Evolutionary conservation across 2,797 vertebrate genomes (phyloP).

Genomic region (Alauda arvensis): DNA sequence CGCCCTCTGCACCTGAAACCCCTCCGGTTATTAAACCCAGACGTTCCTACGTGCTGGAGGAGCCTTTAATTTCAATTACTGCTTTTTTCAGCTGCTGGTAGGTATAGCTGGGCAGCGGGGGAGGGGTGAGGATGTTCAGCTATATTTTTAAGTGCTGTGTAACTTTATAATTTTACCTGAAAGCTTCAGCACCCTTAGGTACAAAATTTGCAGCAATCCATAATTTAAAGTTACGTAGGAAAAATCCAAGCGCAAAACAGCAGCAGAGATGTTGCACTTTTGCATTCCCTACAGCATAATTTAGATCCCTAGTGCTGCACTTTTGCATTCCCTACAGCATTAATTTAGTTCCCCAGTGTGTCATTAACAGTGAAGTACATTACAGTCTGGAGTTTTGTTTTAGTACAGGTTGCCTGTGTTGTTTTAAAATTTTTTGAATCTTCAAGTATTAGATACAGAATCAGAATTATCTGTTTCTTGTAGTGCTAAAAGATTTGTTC

Average conservation of each 20-base stretch:
- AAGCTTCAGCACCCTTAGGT: neutral
- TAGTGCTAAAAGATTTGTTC: neutral
- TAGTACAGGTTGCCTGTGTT: neutral
- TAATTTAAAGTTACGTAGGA: neutral
- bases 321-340: constrained; percentile 18
- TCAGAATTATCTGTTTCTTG: constrained; percentile 2
- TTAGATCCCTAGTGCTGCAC: neutral
- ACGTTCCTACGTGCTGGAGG: constrained; percentile 11
- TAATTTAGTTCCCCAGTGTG: neutral
- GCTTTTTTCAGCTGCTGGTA: constrained; percentile 31
- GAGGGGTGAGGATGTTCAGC: neutral
- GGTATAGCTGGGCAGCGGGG: neutral
- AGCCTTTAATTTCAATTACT: constrained; percentile 47
- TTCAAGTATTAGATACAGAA: neutral
- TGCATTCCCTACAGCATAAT: constrained; percentile 14
- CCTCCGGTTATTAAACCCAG: constrained; percentile 36
- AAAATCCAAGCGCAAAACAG: neutral
- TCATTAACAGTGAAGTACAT: neutral
- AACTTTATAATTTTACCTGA: neutral
- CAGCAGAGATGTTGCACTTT: neutral
- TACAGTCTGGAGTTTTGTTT: neutral
- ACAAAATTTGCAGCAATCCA: neutral
- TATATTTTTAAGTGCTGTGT: neutral
- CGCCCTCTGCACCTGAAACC: constrained; percentile 77
- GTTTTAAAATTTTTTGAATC: neutral